A percentile compares a stretch with the other conserved stretches of the same genome.
These are phyloP conservation scores for Lochmaea crataegi DNA, from an alignment of 2,888 invertebrate genomes.

Conservation along the genomic window DNA sequence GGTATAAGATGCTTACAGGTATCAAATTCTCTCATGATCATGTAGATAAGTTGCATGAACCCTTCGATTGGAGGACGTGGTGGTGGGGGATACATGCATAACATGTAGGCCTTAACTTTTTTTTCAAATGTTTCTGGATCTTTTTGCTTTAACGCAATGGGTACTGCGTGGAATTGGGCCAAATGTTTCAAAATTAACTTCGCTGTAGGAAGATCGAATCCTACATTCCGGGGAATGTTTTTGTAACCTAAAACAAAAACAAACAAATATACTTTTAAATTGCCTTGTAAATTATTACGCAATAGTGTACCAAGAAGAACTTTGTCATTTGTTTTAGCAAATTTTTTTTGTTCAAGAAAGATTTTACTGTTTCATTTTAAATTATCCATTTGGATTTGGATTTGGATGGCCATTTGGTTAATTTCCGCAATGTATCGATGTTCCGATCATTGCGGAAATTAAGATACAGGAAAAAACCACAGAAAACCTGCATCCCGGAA, in stretches of 20 bases:
- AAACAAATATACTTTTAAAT: background rate
- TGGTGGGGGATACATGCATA: conserved; percentile 7
- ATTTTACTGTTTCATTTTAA: too few species aligned
- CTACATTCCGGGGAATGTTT: conserved; percentile 62
- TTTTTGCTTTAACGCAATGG: conserved; percentile 66
- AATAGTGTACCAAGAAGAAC: too few species aligned
- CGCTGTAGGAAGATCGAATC: conserved; percentile 66
- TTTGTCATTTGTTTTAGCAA: too few species aligned
- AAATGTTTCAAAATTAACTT: conserved; percentile 63
- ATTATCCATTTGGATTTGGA: too few species aligned
- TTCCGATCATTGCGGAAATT: too few species aligned
- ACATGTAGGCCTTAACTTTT: conserved; percentile 53
- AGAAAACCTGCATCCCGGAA: too few species aligned
- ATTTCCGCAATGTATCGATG: too few species aligned
- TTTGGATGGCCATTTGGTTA: too few species aligned
- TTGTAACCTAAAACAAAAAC: conserved; percentile 55
- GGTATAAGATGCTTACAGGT: conserved; percentile 10
- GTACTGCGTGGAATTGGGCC: conserved; percentile 69
- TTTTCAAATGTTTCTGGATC: conserved; percentile 60
- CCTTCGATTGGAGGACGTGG: background rate
- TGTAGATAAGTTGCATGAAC: background rate
- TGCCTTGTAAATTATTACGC: too few species aligned
- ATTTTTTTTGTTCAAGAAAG: too few species aligned
- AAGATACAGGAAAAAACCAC: too few species aligned
- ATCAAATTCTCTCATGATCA: conserved; percentile 16